A percentile compares a stretch with the other conserved stretches of the same genome.
Evolutionary conservation across 2,888 invertebrate genomes (phyloP).

Genomic region (Danaus chrysippus): DNA sequence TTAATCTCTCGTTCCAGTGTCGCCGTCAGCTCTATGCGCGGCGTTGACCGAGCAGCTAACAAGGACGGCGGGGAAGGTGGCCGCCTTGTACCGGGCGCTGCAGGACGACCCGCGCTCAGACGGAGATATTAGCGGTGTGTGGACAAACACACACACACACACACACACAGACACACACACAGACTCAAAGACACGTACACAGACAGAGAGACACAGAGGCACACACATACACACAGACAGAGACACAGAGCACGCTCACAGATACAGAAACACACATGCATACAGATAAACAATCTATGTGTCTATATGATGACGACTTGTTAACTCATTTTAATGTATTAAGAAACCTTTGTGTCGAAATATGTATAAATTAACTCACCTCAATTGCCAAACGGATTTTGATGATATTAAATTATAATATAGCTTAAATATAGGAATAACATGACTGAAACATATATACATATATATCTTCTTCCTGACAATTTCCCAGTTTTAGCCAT

Average conservation of each 20-base stretch:
- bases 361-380: no score
- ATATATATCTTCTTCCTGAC: no score
- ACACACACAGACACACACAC: neutral
- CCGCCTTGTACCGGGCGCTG: constrained; percentile 83
- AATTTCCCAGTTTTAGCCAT: no score
- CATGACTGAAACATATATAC: no score
- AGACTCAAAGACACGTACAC: constrained; percentile 73
- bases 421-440: no score
- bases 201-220: constrained; percentile 47
- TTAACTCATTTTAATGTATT: no score
- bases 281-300: no score
- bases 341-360: no score
- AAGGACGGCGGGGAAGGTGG: constrained; percentile 83
- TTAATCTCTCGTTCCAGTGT: constrained; percentile 49
- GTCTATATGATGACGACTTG: no score
- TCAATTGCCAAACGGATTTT: no score
- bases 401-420: no score
- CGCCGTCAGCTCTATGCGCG: constrained; percentile 73
- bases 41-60: constrained; percentile 79
- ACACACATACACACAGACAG: neutral
- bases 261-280: neutral
- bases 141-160: neutral
- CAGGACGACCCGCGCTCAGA: constrained; percentile 76
- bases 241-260: neutral
- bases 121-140: constrained; percentile 62